Evolutionary conservation across 1,140 invertebrate species (phyloP), one percentile per base, ranked within the genome.

Genomic region (Plectrocnemia conspersa): DNA sequence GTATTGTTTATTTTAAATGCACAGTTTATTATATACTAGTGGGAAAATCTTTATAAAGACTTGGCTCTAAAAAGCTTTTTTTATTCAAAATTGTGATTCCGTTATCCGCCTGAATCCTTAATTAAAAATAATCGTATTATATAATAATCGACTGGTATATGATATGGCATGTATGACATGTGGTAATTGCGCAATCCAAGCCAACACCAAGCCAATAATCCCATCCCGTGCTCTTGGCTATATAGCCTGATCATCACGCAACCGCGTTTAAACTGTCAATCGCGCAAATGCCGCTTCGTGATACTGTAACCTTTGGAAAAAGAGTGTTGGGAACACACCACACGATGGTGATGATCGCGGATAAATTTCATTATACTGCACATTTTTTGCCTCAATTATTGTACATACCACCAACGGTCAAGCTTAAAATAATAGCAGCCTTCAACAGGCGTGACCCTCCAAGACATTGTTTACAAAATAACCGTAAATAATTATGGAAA

Each of bases 191-290:
- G n/a, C n/a, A n/a, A n/a, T n/a, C n/a, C n/a, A n/a, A n/a, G n/a
- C n/a, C n/a, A 6, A 29, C 16, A 11, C 41, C 41, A 18, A 19
- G 9, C 18, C 9, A 10, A 19, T 19, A 4, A 6, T 22, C 19
- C 19, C 6, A 19, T 44, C 41, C 9, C 27, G 27, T 29, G 27
- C 27, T 13, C 27, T 13, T 7, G 27, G 27, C 27, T 13, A 29
- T 7, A 7, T 29, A 7, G 7, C 27, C 27, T 7, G 7, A 24
- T 7, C 50, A 35, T 25, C 56, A 58, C 56, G 56, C 56, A 53
- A 58, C 56, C 10, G 49, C 50, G 56, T 46, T 58, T 58, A 58
- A 58, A 47, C 49, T 58, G 56, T 58, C 56, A 58, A 47, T 58
- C 49, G 41, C 18, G 24, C 40, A 33, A 45, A 24, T 33, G 40